These are phyloP conservation scores for Pinctada fucata DNA, from an alignment of 2,888 invertebrate genomes.

Conservation along the genomic window DNA sequence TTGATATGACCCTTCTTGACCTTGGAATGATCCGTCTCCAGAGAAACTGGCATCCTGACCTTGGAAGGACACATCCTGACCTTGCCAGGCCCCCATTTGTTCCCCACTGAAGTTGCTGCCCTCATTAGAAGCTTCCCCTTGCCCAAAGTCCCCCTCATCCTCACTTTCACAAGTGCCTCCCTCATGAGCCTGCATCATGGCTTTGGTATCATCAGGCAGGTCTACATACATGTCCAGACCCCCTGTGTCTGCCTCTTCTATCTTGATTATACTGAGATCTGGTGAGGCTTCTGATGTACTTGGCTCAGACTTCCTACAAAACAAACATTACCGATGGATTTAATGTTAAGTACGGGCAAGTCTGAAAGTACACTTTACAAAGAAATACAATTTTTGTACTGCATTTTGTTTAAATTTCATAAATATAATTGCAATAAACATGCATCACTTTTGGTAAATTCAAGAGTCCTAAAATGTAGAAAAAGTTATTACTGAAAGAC, in stretches of 20 bases:
- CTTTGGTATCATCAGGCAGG: constrained; percentile 28
- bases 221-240: constrained; percentile 45
- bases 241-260: constrained; percentile 34
- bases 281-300: constrained; percentile 32
- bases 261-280: constrained; percentile 37
- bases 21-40: background rate
- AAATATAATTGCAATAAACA: no score
- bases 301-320: constrained; percentile 11
- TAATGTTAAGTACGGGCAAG: no score
- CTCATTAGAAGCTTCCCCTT: constrained; percentile 41
- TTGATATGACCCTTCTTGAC: background rate
- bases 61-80: constrained; percentile 36
- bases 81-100: constrained; percentile 33
- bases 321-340: background rate
- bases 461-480: no score
- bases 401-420: no score
- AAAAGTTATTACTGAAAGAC: no score
- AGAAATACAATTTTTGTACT: no score
- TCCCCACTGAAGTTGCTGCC: constrained; percentile 35
- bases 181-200: constrained; percentile 10
- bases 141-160: constrained; percentile 31
- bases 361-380: no score
- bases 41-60: constrained; percentile 23
- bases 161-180: constrained; percentile 8
- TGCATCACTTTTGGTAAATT: no score